These are phyloP conservation scores for Gerosis bhagava DNA, from an alignment of 2,888 invertebrate genomes.

Conservation along the genomic window DNA sequence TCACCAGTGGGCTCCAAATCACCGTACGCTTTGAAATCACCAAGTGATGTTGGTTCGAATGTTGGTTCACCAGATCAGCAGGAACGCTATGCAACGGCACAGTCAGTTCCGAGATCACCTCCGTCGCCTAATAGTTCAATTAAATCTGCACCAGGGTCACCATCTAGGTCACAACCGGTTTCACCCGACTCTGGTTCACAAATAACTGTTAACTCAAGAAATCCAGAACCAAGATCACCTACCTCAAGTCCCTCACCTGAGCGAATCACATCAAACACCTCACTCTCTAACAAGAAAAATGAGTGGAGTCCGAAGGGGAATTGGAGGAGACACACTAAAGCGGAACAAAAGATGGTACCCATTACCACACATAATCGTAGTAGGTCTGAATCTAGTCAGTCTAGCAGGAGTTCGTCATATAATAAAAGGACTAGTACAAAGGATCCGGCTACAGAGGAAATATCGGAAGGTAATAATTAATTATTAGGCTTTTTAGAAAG, in stretches of 20 bases:
- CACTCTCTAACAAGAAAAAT: slow-evolving; percentile 51
- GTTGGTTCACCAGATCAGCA: slow-evolving; percentile 46
- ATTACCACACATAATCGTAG: slow-evolving; percentile 51
- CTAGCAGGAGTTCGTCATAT: slow-evolving; percentile 69
- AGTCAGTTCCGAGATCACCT: slow-evolving; percentile 60
- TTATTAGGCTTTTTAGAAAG: too few species aligned
- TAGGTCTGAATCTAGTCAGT: slow-evolving; percentile 70
- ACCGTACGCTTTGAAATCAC: slow-evolving; percentile 49
- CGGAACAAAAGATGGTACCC: slow-evolving; percentile 71
- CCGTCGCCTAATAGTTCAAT: slow-evolving; percentile 56
- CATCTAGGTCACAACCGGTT: slow-evolving; percentile 53
- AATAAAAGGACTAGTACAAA: slow-evolving; percentile 62
- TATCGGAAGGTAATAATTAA: slow-evolving; percentile 80
- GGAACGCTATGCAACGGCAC: slow-evolving; percentile 51
- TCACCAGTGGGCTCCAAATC: slow-evolving; percentile 66
- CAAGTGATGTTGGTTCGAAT: slow-evolving; percentile 44
- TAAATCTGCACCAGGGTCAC: slow-evolving; percentile 57
- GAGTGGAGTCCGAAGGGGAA: slow-evolving; percentile 69
- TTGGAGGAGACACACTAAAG: slow-evolving; percentile 73
- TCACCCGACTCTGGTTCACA: slow-evolving; percentile 60
- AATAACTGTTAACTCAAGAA: slow-evolving; percentile 51
- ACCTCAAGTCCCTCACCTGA: slow-evolving; percentile 65
- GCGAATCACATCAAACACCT: slow-evolving; percentile 53
- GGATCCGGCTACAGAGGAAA: slow-evolving; percentile 82
- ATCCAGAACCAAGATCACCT: slow-evolving; percentile 46